These are phyloP conservation scores for Sitophilus oryzae DNA, from an alignment of 1,140 invertebrate species.

Conservation along the genomic window DNA sequence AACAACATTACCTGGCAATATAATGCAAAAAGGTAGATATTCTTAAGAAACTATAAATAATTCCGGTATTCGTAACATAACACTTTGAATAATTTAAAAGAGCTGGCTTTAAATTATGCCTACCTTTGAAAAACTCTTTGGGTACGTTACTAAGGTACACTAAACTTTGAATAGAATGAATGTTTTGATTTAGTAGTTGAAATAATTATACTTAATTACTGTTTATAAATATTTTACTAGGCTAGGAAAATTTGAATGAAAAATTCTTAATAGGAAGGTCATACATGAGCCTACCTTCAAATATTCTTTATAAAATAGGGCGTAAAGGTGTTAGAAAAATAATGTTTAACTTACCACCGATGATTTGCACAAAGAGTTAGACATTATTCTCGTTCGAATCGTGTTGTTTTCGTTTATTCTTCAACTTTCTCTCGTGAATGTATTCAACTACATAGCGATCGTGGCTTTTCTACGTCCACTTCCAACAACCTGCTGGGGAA, in stretches of 20 bases:
- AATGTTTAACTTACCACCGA: conserved; percentile 22
- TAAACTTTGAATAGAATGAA: too few species aligned
- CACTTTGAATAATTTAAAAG: too few species aligned
- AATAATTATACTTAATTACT: not conserved
- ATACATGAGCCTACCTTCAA: conserved; percentile 1
- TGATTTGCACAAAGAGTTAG: conserved; percentile 25
- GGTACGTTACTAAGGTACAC: too few species aligned
- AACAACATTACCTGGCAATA: too few species aligned
- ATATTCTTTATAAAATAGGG: not conserved
- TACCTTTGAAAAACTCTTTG: too few species aligned
- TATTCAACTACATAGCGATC: conserved; percentile 5
- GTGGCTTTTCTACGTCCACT: not conserved
- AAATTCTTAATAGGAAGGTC: conserved; percentile 11
- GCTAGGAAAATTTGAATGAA: not conserved
- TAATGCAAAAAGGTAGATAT: too few species aligned
- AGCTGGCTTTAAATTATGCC: too few species aligned
- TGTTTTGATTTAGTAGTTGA: not conserved
- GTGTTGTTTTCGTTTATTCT: conserved; percentile 18
- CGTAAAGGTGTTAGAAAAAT: too few species aligned
- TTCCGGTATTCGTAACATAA: too few species aligned
- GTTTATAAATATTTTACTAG: not conserved
- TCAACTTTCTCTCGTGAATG: conserved; percentile 20
- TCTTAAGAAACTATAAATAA: too few species aligned
- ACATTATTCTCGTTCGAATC: conserved; percentile 11
- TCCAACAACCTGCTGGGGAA: conserved; percentile 15